Evolutionary conservation across 2,888 invertebrate genomes (phyloP), one percentile per base, ranked within the genome.

Genomic region (Troides helena): DNA sequence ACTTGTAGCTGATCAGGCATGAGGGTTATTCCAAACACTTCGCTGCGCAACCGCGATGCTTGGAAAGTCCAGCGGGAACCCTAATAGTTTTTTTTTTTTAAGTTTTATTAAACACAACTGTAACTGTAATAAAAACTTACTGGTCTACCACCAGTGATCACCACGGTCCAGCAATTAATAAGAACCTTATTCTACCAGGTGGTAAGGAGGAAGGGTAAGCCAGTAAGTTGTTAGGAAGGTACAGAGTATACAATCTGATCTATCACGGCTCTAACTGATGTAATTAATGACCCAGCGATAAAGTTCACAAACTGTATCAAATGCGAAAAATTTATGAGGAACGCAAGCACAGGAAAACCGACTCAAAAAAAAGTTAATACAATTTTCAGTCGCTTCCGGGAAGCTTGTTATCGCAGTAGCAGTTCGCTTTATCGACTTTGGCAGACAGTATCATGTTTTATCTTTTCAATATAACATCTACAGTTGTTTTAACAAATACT

Each of bases 1-100:
- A 96, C 95, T 77, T 97, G 96, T 89, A 97, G 94, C 87, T 97
- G 97, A 81, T 97, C 97, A 0, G 97, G 97, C 83, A 94, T 91
- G 65, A 94, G 86, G n/a, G 92, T 87, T 10, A 89, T 73, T 0
- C 92, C 92, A 30, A 89, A 84, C 17, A 95, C 82, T 74, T 93
- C 92, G 39, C 95, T 95, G 67, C 95, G 93, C 89, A 96, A 94
- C 68, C 95, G 90, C 0, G 95, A 95, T 0, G 96, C 96, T 94
- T 96, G 95, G 78, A 96, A 95, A 0, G 96, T 95, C 96, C 96
- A 96, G 57, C 96, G 93, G 1, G 96, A 96, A 18, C 96, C 95
- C 94, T 94, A 68, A 43, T 5, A 59, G 25, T 39, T 7, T 46
- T 58, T 58, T 58, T 58, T 6, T 58, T 6, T 12, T 25, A 4